A percentile compares a stretch with the other conserved stretches of the same genome.
These are phyloP conservation scores for Caenorhabditis tropicalis DNA, from an alignment of 1,140 invertebrate species.

Conservation along the genomic window DNA sequence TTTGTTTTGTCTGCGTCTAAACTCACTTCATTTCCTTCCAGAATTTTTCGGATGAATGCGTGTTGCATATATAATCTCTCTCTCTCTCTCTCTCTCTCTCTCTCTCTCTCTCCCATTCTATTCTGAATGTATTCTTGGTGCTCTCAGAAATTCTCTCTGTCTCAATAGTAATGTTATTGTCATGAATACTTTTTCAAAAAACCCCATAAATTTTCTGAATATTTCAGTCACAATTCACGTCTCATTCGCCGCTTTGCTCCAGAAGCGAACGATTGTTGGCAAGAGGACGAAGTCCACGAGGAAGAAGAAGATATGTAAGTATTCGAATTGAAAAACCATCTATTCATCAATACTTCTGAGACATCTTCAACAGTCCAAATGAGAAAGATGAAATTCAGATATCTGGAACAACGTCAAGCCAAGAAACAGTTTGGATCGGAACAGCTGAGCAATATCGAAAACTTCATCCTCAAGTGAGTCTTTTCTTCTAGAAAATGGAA, in stretches of 20 bases:
- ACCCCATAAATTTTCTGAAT: not conserved
- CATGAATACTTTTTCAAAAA: no score
- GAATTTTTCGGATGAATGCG: slow-evolving; percentile 43
- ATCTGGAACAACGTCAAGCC: slow-evolving; percentile 51
- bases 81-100: slow-evolving; percentile 13
- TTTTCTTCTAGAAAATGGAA: not conserved
- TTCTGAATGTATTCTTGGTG: not conserved
- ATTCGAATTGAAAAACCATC: not conserved
- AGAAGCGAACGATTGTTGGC: slow-evolving; percentile 68
- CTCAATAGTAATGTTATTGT: slow-evolving; percentile 31
- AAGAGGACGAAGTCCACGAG: slow-evolving; percentile 64
- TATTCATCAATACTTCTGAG: no score
- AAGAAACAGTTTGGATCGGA: slow-evolving; percentile 71
- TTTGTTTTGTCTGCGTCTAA: not conserved
- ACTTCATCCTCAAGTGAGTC: slow-evolving; percentile 70
- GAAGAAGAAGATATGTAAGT: slow-evolving; percentile 57
- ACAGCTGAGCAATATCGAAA: slow-evolving; percentile 63
- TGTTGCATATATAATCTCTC: slow-evolving; percentile 38
- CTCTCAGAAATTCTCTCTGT: not conserved
- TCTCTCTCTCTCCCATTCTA: no score
- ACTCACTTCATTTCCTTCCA: slow-evolving; percentile 22
- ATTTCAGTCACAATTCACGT: slow-evolving; percentile 60
- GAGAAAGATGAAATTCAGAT: no score
- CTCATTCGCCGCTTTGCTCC: slow-evolving; percentile 67
- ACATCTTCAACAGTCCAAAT: no score